Evolutionary conservation across 2,797 vertebrate species (phyloP).

Genomic region (Scyliorhinus canicula): DNA sequence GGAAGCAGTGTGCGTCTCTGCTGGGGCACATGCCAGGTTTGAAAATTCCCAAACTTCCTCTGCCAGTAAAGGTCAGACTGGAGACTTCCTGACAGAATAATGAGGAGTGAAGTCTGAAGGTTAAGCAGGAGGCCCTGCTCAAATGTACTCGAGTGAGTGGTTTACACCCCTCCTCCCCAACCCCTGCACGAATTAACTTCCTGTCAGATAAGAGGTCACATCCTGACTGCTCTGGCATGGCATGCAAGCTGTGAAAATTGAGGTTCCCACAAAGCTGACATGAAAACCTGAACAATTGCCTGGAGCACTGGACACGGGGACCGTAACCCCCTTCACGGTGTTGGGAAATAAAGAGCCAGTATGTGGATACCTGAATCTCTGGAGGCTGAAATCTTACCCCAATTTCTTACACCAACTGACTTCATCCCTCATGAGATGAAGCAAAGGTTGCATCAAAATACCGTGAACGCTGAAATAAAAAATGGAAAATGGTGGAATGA

Average conservation of each 20-base stretch:
- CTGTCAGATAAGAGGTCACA: slow-evolving; percentile 11
- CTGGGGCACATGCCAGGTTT: slow-evolving; percentile 19
- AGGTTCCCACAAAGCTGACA: slow-evolving; percentile 4
- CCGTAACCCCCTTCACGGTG: not conserved
- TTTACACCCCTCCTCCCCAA: not conserved
- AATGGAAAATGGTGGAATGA: too few species aligned
- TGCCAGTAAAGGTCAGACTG: slow-evolving; percentile 31
- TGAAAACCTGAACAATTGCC: not conserved
- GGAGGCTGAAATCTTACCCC: not conserved
- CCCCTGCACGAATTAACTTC: not conserved
- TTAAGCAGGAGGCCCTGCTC: slow-evolving; percentile 6
- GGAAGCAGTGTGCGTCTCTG: slow-evolving; percentile 23
- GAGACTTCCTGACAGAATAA: slow-evolving; percentile 36
- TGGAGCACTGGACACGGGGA: not conserved
- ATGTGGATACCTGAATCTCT: not conserved
- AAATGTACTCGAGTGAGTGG: not conserved
- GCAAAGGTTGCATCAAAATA: not conserved
- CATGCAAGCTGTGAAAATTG: not conserved
- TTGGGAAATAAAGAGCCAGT: not conserved
- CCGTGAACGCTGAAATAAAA: too few species aligned
- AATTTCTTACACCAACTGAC: not conserved
- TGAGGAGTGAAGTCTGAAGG: slow-evolving; percentile 14
- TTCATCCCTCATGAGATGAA: not conserved
- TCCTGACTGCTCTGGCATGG: not conserved
- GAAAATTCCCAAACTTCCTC: slow-evolving; percentile 38